Conservation (phyloP, 2,113 vertebrate genomes). For the Okapia johnstoni region DNA sequence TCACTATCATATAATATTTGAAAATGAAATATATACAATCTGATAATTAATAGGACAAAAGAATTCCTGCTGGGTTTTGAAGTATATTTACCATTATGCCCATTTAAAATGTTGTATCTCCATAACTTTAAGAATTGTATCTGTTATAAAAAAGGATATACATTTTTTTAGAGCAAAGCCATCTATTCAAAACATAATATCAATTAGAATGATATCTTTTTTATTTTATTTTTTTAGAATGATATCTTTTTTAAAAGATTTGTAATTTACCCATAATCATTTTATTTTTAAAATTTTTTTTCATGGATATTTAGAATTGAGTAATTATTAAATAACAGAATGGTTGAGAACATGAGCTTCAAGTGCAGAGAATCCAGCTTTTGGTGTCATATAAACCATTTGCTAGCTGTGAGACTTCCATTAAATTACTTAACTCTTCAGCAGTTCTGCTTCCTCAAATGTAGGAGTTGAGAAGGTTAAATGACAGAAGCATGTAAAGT, state of each 20-base stretch:
- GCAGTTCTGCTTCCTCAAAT: background rate
- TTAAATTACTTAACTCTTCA: background rate
- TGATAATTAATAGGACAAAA: background rate
- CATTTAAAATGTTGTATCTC: background rate
- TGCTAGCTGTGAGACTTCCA: background rate
- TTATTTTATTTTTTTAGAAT: background rate
- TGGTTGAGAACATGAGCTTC: background rate
- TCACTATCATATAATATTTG: background rate
- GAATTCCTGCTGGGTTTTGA: background rate
- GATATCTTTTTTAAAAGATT: background rate
- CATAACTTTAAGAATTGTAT: background rate
- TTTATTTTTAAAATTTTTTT: background rate
- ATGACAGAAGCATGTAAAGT: background rate
- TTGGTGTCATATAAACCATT: background rate
- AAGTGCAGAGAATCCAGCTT: background rate
- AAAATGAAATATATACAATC: background rate
- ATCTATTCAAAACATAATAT: background rate
- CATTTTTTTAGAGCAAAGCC: background rate
- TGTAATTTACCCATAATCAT: background rate
- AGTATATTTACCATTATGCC: background rate
- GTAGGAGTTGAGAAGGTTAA: background rate
- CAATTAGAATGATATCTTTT: background rate
- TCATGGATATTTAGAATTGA: background rate
- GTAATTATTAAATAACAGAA: background rate
- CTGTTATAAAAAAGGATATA: background rate